Percentiles rank a stretch among this genome's conserved stretches.
These are phyloP conservation scores for Drosophila dives DNA, from an alignment of 2,888 invertebrate genomes.

Conservation along the genomic window DNA sequence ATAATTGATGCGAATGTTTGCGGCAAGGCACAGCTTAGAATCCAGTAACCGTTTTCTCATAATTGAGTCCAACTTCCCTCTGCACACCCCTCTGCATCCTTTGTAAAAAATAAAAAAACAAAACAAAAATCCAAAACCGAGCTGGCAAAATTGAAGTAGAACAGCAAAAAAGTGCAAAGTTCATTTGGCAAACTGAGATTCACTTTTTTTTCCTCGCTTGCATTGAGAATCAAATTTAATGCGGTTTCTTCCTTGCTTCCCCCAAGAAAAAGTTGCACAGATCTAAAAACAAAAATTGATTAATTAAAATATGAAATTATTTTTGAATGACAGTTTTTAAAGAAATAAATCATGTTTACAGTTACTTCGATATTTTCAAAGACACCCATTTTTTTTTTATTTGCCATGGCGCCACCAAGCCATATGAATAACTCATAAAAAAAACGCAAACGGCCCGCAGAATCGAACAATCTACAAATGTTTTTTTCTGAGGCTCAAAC, in stretches of 20 bases:
- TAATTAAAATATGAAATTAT: not conserved
- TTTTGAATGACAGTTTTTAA: not conserved
- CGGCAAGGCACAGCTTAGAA: conserved; percentile 66
- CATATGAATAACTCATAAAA: conserved; percentile 55
- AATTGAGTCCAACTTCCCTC: conserved; percentile 66
- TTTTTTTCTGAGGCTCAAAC: conserved; percentile 52
- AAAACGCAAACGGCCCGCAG: conserved; percentile 56
- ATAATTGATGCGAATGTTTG: conserved; percentile 82
- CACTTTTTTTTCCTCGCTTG: not conserved
- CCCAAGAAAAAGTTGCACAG: not conserved
- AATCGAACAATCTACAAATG: conserved; percentile 37
- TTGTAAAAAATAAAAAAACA: conserved; percentile 2
- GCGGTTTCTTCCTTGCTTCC: conserved; percentile 13
- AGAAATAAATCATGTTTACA: conserved; percentile 21
- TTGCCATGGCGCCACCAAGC: conserved; percentile 49
- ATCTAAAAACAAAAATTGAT: not conserved
- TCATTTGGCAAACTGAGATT: conserved; percentile 51
- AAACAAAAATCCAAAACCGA: conserved; percentile 19
- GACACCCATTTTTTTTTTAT: conserved; percentile 6
- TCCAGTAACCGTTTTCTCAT: conserved; percentile 65
- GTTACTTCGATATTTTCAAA: conserved; percentile 20
- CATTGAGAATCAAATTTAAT: conserved; percentile 45
- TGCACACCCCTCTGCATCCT: not conserved
- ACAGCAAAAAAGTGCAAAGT: conserved; percentile 48
- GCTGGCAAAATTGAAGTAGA: conserved; percentile 25